Evolutionary conservation across 2,113 vertebrate genomes (phyloP), one percentile per base, ranked within the genome.

Genomic region (Terrapene triunguis): DNA sequence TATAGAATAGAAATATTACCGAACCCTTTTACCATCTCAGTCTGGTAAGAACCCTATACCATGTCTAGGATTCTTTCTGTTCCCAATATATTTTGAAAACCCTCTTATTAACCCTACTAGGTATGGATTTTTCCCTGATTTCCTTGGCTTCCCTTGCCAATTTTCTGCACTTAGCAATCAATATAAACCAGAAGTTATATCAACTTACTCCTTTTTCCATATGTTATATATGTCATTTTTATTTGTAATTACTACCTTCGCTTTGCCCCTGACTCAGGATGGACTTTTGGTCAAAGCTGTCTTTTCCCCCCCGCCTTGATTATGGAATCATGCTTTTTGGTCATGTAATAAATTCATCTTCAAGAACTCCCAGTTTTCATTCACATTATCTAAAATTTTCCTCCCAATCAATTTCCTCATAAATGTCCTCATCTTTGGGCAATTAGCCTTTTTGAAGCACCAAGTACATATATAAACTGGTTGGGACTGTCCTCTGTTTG

Each of bases 221-320:
- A 81, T 4, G 16, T 8, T 48, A 17, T 42, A 88, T 90, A 13
- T 59, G 83, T 90, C 94, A 44, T 92, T 82, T 89, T 88, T 88
- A 95, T 19, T 81, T 88, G 14, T 69, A 69, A 38, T 21, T 38
- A 17, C 9, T 69, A 16, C 21, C 89, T 89, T 16, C 78, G 74
- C 84, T 6, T 89, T n/a, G 51, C n/a, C 32, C 50, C 5, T 65
- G 48, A 32, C 3, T 53, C 81, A 85, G 10, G 50, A 79, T 48
- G 27, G 14, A 5, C 82, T 95, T 95, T 62, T 80, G 90, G 76
- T 55, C 85, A 85, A 92, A 95, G 90, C 19, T 53, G 51, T 53
- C 51, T 53, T 53, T 84, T 5, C 5, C 6, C 16, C 84, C 87
- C n/a, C 17, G 82, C 21, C 24, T 5, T 69, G 29, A 51, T 65